Evolutionary conservation across 2,113 vertebrate genomes (phyloP), one percentile per base, ranked within the genome.

Genomic region (Leptodactylus fuscus): DNA sequence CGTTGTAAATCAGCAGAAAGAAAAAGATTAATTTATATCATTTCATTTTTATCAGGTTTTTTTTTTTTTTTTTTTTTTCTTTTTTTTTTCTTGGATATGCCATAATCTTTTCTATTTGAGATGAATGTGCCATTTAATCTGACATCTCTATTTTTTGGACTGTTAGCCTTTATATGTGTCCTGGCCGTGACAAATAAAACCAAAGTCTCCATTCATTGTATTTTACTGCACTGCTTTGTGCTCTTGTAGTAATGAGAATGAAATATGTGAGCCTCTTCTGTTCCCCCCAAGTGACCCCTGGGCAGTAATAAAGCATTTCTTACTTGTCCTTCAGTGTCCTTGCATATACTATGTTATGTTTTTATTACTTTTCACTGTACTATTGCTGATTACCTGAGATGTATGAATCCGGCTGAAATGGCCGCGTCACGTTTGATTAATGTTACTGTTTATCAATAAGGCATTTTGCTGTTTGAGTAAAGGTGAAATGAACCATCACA

Each of bases 291-390:
- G 71, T 65, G 73, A 84, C 71, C 73, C n/a, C 10, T 84, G 41
- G 73, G 22, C 55, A 62, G 34, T 65, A 29, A 49, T 29, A 3
- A 62, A 84, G 34, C 73, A 76, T 49, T 84, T 65, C 55, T 16
- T 77, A 15, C 71, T 71, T 36, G 82, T 77, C 82, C 82, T 84
- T 84, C 51, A 51, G 5, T 65, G 82, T 60, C 82, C 82, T 84
- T 84, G 73, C 27, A 12, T 69, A 32, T 65, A n/a, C 46, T 53
- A 38, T 81, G 80, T 44, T 22, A 58, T 44, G 55, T 65, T 46
- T 73, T 46, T 24, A 24, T 44, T 18, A 29, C 16, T 67, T 67
- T 74, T 44, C 24, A 8, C 27, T 69, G 10, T 67, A 81, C 12
- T 12, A 74, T 83, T 60, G 36, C 49, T 22, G 82, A 77, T 34